phyloP scores from a whole-genome alignment of 2,113 vertebrate species.

The Pipa parva region DNA sequence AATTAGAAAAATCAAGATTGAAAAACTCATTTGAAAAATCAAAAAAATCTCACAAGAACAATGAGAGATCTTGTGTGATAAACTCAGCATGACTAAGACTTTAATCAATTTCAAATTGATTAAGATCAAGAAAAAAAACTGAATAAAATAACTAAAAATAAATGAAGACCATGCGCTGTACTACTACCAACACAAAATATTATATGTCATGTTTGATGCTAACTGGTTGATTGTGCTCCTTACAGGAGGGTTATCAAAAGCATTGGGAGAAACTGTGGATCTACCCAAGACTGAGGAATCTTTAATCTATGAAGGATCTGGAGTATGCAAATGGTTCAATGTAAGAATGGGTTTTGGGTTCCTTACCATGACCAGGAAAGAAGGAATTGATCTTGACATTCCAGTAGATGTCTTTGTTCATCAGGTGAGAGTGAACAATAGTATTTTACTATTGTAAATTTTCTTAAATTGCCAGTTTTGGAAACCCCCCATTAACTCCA shows the following conservation, averaged over 20 bases:
- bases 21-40: too few relatives aligned
- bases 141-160: too few relatives aligned
- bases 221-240: neutral
- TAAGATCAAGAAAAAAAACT: too few relatives aligned
- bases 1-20: too few relatives aligned
- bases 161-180: too few relatives aligned
- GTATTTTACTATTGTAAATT: neutral
- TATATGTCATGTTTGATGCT: too few relatives aligned
- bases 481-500: too few relatives aligned
- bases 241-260: constrained; percentile 77
- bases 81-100: too few relatives aligned
- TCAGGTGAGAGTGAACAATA: constrained; percentile 75
- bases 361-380: constrained; percentile 89
- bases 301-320: constrained; percentile 72
- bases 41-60: too few relatives aligned
- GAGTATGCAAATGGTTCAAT: constrained; percentile 97
- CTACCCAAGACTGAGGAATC: constrained; percentile 60
- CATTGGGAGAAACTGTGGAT: constrained; percentile 67
- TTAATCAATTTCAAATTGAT: too few relatives aligned
- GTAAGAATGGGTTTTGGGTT: constrained; percentile 98
- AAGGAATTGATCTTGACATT: constrained; percentile 80
- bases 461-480: neutral
- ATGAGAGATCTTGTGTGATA: too few relatives aligned
- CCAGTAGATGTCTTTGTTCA: constrained; percentile 98
- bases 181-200: too few relatives aligned